Base-by-base conservation (phyloP, 2,888 invertebrate genomes). In the Sarcophaga carnaria region DNA sequence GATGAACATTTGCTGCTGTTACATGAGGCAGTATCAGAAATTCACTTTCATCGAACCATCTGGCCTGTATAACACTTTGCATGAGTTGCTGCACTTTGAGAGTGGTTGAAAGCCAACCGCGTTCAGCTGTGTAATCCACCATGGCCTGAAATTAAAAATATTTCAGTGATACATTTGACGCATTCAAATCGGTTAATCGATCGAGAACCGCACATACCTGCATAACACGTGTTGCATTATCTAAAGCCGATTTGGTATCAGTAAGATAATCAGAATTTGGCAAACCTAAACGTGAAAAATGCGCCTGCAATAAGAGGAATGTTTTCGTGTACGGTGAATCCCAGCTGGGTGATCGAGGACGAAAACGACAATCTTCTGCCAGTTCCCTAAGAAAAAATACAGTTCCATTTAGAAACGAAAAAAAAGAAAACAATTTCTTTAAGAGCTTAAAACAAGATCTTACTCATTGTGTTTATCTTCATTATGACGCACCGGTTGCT, bases 401-500 rank as follows among this genome's bases (percentile, higher is more conserved):
- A 37, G 37, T 37, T 37, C 6, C 37, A 37, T 6, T 37, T 37
- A 37, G 27, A 49, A 11, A 37, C 22, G 3, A 14, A 17, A 49
- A 17, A 49, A 17, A 45, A 47, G 17, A 27, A 63, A 4, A 49
- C 6, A 54, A 67, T 62, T 25, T 59, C 4, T 27, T 49, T 0
- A 63, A 71, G 37, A 12, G 27, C 49, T 45, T 47, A n/a, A 72
- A 71, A 79, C 27, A n/a, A 54, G 70, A 45, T 12, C 94, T 92
- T 93, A 98, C 97, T 96, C 97, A 92, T 99, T 99, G 66, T 97
- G 95, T 86, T 96, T 94, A 92, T 99, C 99, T 93, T 99, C 99
- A 92, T 99, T 99, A 92, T 99, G 99, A 76, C 99, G 95, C 2
- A 99, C 99, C 0, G 99, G 99, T 88, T 99, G 95, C 90, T 99